Evolutionary conservation across 2,797 vertebrate genomes (phyloP).

Genomic region (Delichon dasypus): DNA sequence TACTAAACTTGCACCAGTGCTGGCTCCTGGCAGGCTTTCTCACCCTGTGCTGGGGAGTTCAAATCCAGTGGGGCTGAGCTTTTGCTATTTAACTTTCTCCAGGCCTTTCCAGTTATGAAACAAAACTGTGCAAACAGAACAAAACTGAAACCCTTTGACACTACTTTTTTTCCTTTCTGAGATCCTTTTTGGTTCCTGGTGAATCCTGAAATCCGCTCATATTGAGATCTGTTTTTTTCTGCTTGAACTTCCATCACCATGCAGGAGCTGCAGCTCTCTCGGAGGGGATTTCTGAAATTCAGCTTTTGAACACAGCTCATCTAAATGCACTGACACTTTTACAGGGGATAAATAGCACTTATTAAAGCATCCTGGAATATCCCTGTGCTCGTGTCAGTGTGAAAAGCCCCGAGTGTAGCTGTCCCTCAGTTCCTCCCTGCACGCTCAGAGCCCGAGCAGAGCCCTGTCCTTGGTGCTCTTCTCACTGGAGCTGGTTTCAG

Average conservation of each 20-base stretch:
- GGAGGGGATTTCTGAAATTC: not conserved
- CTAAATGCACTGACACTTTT: not conserved
- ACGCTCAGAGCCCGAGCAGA: accelerated
- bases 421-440: not conserved
- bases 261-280: not conserved
- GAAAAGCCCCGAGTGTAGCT: not conserved
- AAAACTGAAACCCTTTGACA: not conserved
- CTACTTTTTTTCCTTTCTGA: not conserved
- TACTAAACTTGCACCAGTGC: too few species aligned
- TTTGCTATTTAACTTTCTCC: not conserved
- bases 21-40: too few species aligned
- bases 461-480: too few species aligned
- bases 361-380: not conserved
- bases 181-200: not conserved
- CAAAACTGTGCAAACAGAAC: not conserved
- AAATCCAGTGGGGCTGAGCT: not conserved
- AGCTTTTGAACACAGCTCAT: not conserved
- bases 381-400: not conserved
- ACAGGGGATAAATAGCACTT: not conserved
- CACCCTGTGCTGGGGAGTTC: too few species aligned
- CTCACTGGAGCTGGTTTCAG: too few species aligned
- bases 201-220: not conserved
- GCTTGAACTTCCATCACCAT: not conserved
- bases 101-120: not conserved
- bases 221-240: not conserved